Conservation (phyloP, 2,113 vertebrate species). For the Rhizomys pruinosus region DNA sequence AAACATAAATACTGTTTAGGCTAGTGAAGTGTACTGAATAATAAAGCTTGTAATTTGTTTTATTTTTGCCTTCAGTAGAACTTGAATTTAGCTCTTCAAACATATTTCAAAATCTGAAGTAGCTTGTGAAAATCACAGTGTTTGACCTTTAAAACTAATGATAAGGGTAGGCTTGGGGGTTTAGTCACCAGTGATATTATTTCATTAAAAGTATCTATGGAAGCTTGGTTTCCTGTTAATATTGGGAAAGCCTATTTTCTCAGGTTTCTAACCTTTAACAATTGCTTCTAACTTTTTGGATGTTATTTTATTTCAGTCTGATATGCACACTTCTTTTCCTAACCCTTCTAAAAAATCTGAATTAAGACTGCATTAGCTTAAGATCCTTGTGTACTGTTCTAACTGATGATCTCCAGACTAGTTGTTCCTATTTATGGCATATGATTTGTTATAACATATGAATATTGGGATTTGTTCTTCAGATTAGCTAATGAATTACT, state of each 20-base stretch:
- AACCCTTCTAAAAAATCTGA: background rate
- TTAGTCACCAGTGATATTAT: background rate
- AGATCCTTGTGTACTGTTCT: background rate
- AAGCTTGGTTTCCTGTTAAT: background rate
- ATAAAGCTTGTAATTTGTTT: background rate
- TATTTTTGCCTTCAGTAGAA: background rate
- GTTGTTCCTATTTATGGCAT: slow-evolving; percentile 12
- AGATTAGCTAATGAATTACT: background rate
- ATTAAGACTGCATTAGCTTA: background rate
- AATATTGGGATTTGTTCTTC: background rate
- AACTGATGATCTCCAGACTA: background rate
- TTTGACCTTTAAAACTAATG: slow-evolving; percentile 50
- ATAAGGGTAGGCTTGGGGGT: background rate
- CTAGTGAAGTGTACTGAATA: background rate
- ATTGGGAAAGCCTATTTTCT: background rate
- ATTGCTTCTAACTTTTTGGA: background rate
- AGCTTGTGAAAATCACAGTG: background rate
- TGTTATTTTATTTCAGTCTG: background rate
- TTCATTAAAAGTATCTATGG: slow-evolving; percentile 2
- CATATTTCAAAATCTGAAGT: slow-evolving; percentile 6
- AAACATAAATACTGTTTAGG: background rate
- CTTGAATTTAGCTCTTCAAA: slow-evolving; percentile 32
- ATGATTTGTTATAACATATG: background rate
- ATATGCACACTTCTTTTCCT: slow-evolving; percentile 13
- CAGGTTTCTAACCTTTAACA: background rate